phyloP scores from a whole-genome alignment of 2,797 vertebrate genomes.

The Artibeus lituratus region DNA sequence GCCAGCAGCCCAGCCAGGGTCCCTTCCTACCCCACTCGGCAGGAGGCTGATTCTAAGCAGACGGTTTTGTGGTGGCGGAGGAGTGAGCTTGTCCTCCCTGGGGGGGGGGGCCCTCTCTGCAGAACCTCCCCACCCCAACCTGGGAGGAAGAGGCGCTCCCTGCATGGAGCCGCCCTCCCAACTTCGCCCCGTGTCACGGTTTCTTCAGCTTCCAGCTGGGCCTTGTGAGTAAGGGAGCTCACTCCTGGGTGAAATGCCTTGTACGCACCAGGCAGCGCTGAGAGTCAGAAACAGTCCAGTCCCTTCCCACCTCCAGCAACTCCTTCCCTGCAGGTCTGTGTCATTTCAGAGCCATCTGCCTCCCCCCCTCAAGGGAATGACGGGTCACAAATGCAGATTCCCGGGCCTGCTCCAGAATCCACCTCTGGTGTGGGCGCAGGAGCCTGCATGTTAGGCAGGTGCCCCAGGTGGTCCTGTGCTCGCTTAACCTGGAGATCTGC shows the following conservation, averaged over 20 bases:
- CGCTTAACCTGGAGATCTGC: not conserved
- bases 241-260: accelerated
- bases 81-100: not conserved
- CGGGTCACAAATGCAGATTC: not conserved
- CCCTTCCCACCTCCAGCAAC: not conserved
- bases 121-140: not conserved
- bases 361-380: not conserved
- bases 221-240: not conserved
- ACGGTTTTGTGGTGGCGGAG: not conserved
- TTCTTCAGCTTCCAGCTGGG: not conserved
- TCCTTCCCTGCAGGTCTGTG: not conserved
- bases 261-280: not conserved
- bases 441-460: not conserved
- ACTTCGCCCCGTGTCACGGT: accelerated
- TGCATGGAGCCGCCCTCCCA: not conserved
- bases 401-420: not conserved
- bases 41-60: not conserved
- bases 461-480: not conserved
- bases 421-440: not conserved
- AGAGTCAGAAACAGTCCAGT: not conserved
- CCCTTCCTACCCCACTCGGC: not conserved
- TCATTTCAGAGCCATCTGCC: not conserved
- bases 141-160: not conserved
- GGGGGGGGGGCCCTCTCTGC: not conserved
- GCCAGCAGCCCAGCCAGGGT: not conserved